Evolutionary conservation across 1,140 invertebrate species (phyloP), one percentile per base, ranked within the genome.

Genomic region (Orussus abietinus): DNA sequence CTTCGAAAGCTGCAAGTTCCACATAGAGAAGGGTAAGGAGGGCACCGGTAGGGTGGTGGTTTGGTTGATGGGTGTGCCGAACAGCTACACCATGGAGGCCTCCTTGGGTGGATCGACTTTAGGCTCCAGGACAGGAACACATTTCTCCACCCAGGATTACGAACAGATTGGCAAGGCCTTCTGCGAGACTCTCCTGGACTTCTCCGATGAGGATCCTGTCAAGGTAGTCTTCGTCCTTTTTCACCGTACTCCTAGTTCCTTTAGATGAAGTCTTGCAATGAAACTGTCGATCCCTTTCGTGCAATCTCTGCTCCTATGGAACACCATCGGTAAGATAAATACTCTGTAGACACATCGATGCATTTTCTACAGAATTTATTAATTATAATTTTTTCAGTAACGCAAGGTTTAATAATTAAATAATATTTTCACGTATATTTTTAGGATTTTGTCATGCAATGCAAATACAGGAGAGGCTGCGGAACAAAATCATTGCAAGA

Each of bases 21-120:
- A 88, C 57, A 84, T 96, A 39, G 91, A 96, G 64, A 84, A 88
- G 38, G 86, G 83, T 47, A 95, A 95, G 74, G 92, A 96, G 74
- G 92, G 92, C 1, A 96, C 92, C 6, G 92, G 91, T 4, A 72
- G 93, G 39, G 86, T 96, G 9, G 91, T 95, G 0, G 85, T 94
- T 53, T 96, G 91, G 90, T 86, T 92, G 75, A 83, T 96, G 80
- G 92, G 92, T 7, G 87, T 96, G 12, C 82, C 85, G 31, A 92
- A 95, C 55, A 95, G 91, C 67, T 96, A 92, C 63, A 96, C 92
- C 1, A 83, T 96, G 78, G 93, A 96, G 72, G 90, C 91, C 2
- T 94, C 91, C 1, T 91, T 95, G 72, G 90, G 88, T 40, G 92
- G 92, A 6, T 90, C 91, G 10, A 85, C 82, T 41, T 64, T 90